Base-by-base conservation (phyloP, 1,140 invertebrate species). In the Epicauta chinensis region DNA sequence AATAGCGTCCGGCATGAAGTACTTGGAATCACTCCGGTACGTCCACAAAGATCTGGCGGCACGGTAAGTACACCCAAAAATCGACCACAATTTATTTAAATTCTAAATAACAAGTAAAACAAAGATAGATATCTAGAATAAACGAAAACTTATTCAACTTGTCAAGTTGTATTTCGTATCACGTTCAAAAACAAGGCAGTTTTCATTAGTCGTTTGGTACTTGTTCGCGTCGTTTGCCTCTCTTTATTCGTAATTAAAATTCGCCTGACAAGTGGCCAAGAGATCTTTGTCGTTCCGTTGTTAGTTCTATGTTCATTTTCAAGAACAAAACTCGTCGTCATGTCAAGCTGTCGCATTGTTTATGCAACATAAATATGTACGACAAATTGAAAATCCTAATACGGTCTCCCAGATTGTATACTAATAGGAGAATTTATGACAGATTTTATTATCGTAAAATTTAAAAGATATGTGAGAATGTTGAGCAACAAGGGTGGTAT, bases 1-100 rank as follows among this genome's bases (percentile, higher is more conserved):
- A 74, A 87, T 91, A 67, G 83, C 88, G 55, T 82, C 83, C 53
- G 89, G 86, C 49, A 90, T 91, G 88, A 89, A 89, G 69, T 88
- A 87, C 71, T 76, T 90, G 67, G 85, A 89, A 69, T 80, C 79
- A 30, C 73, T 85, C 56, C 82, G 82, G 66, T 84, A 87, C 70
- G 81, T 90, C 39, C 86, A 90, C 70, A 75, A 82, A 58, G 87
- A 90, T 73, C 72, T 90, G 56, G 84, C 87, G 50, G 81, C 87
- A 60, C 77, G 83, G 80, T 82, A 73, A 54, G 38, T 40, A 44
- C 16, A 52, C 52, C 12, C 11, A n/a, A 10, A 5, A 30, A 10
- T 10, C 10, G 4, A 30, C 11, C 11, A 34, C 32, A 34, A 34
- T 34, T 34, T 34, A 4, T 11, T 34, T 30, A 30, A 30, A 34